Base-by-base conservation (phyloP, 2,888 invertebrate genomes). In the Metopia argyrocephala region DNA sequence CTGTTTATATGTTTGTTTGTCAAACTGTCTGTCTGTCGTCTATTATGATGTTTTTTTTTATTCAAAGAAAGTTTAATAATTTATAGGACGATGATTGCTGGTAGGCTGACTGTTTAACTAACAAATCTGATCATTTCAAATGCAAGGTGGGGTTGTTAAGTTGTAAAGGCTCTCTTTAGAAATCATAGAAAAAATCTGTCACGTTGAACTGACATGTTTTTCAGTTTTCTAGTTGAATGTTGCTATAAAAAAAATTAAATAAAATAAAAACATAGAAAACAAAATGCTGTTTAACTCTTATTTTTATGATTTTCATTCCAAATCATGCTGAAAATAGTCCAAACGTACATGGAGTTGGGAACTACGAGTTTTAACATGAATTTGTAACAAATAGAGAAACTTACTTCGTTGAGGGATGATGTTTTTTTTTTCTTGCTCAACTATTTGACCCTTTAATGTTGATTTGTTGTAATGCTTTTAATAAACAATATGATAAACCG, bases 141-240 rank as follows among this genome's bases (percentile, higher is more conserved):
- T 56, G 56, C 28, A 59, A 57, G 65, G 57, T 69, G 61, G 76
- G 76, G 56, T 31, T 62, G 59, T 38, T 38, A 38, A 7, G 50
- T 27, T 59, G 38, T 20, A 27, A 64, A 48, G 68, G 23, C 45
- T 6, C 18, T 48, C 50, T 25, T 62, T 65, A 65, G 38, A 20
- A 56, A 20, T 12, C 56, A 28, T 65, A 65, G 38, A 20, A 56
- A 20, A 12, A 48, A 28, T 27, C 56, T 38, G 70, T 66, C 71
- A 78, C 61, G 65, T 78, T 73, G 46, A 61, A 78, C 71, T 52
- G 52, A 71, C 78, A 66, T 78, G 61, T 75, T 48, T 73, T 65
- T 12, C 15, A 3, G 38, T 12, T 27, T 61, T 28, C 57, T 64
- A 48, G 61, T 74, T 56, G 56, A 69, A 74, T 52, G 50, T 50